A percentile compares a stretch with the other conserved stretches of the same genome.
Conservation (phyloP, 2,797 vertebrate genomes). For the Enteromius radiatus region DNA sequence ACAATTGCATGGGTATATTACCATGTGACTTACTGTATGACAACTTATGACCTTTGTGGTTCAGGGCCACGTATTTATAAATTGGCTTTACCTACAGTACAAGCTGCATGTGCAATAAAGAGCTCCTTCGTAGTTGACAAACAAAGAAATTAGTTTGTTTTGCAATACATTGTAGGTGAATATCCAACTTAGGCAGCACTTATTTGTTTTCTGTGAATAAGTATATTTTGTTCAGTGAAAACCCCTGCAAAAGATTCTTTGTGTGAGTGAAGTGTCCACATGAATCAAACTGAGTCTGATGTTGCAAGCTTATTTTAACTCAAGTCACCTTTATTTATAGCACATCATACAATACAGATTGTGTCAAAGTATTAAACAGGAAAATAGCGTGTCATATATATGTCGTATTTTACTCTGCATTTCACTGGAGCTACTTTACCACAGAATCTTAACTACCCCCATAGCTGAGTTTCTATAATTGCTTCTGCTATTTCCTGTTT, state of each 20-base stretch:
- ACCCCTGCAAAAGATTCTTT: not conserved
- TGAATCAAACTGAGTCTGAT: not conserved
- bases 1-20: no score
- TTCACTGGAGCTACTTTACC: not conserved
- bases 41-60: no score
- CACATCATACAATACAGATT: not conserved
- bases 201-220: not conserved
- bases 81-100: not conserved
- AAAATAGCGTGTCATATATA: not conserved
- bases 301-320: not conserved
- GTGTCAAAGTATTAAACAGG: not conserved
- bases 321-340: not conserved
- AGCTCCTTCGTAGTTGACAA: not conserved
- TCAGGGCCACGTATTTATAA: not conserved
- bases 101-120: not conserved
- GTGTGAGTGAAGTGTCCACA: not conserved
- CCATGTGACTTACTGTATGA: no score
- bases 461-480: not conserved
- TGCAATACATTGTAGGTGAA: not conserved
- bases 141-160: not conserved
- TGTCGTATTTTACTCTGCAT: not conserved
- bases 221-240: not conserved
- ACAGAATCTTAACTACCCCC: not conserved
- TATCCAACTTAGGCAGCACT: not conserved
- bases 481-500: slow-evolving; percentile 6